These are phyloP conservation scores for Tiliacea citrago DNA, from an alignment of 2,888 invertebrate genomes.

Conservation along the genomic window DNA sequence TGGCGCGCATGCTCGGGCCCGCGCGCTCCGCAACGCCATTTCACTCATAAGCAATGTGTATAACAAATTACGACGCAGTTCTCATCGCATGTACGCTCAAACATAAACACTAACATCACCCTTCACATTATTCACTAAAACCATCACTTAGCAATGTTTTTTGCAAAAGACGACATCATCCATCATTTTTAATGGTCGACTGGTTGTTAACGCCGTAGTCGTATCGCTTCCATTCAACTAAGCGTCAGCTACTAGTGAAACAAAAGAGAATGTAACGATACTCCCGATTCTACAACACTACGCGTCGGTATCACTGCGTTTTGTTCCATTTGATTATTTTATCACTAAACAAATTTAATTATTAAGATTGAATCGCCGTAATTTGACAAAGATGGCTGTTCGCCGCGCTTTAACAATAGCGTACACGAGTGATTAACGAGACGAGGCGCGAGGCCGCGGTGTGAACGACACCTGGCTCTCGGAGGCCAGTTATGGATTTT, in stretches of 20 bases:
- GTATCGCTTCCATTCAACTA: constrained; percentile 89
- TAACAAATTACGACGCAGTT: constrained; percentile 89
- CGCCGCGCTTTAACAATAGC: constrained; percentile 89
- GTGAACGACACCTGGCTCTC: constrained; percentile 91
- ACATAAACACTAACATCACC: constrained; percentile 85
- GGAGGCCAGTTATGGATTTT: constrained; percentile 91
- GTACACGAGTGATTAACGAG: constrained; percentile 90
- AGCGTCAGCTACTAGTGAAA: constrained; percentile 86
- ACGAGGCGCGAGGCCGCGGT: constrained; percentile 91
- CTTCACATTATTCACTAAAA: constrained; percentile 87
- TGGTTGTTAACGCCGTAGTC: constrained; percentile 86
- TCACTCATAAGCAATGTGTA: constrained; percentile 90
- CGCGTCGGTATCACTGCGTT: constrained; percentile 81
- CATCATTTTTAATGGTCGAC: constrained; percentile 89
- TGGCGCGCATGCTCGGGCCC: constrained; percentile 90
- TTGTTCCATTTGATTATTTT: constrained; percentile 83
- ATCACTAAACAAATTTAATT: constrained; percentile 79
- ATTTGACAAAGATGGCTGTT: constrained; percentile 91
- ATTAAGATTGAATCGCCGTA: constrained; percentile 87
- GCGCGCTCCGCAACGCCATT: constrained; percentile 90
- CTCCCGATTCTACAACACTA: constrained; percentile 80
- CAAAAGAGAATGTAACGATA: constrained; percentile 89
- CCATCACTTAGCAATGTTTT: constrained; percentile 87
- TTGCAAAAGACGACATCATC: constrained; percentile 88
- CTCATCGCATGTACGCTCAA: constrained; percentile 83